phyloP scores from a whole-genome alignment of 2,113 vertebrate genomes.

The Podilymbus podiceps region DNA sequence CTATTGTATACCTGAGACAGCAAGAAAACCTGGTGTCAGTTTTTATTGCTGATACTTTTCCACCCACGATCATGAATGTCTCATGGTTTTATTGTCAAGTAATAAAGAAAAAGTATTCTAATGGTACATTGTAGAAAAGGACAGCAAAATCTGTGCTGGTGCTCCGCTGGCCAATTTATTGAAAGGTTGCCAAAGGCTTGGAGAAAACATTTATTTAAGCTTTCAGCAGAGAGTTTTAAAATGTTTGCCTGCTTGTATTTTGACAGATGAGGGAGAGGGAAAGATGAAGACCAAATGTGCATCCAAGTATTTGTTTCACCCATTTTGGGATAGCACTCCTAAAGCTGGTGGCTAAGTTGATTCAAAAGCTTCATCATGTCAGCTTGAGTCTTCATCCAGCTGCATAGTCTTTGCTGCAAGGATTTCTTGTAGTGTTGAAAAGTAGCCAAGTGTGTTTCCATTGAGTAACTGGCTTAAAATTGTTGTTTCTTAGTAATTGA shows the following conservation, averaged over 20 bases:
- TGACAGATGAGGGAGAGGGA: background rate
- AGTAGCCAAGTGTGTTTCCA: background rate
- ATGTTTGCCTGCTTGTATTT: background rate
- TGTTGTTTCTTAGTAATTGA: background rate
- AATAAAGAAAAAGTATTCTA: background rate
- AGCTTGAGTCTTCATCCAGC: background rate
- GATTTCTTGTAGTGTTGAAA: background rate
- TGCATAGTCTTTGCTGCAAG: background rate
- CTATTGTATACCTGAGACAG: background rate
- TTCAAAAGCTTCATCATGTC: background rate
- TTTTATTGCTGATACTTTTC: background rate
- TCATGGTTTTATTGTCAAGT: background rate
- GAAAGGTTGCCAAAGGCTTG: background rate
- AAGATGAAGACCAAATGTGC: background rate
- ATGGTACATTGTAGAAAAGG: background rate
- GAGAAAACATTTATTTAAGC: background rate
- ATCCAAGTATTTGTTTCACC: background rate
- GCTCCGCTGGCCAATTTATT: background rate
- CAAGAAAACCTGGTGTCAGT: background rate
- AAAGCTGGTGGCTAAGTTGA: background rate
- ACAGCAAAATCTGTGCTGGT: background rate
- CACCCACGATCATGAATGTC: background rate
- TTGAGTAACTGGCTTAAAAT: background rate
- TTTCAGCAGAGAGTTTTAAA: background rate
- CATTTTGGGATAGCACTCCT: background rate